These are phyloP conservation scores for Yponomeuta sedellus DNA, from an alignment of 2,888 invertebrate genomes.

Conservation along the genomic window DNA sequence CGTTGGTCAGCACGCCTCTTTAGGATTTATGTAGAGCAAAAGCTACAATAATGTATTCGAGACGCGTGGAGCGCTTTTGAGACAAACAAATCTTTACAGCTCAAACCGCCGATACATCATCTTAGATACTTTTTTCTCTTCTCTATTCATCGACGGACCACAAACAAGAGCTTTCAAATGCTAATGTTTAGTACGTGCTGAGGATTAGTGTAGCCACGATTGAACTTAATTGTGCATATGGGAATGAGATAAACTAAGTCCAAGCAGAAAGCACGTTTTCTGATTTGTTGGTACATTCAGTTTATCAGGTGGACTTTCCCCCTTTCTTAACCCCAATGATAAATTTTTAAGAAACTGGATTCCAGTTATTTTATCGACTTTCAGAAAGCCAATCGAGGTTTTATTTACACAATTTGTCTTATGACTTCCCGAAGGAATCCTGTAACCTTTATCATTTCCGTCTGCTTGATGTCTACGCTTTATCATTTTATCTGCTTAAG, in stretches of 20 bases:
- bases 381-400: too few relatives aligned
- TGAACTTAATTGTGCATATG: constrained; percentile 44
- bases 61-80: constrained; percentile 64
- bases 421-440: too few relatives aligned
- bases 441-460: too few relatives aligned
- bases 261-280: neutral
- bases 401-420: too few relatives aligned
- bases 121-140: constrained; percentile 34
- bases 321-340: too few relatives aligned
- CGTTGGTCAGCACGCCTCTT: neutral
- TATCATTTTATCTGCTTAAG: too few relatives aligned
- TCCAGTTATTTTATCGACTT: too few relatives aligned
- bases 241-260: constrained; percentile 34
- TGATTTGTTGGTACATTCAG: too few relatives aligned
- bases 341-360: too few relatives aligned
- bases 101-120: constrained; percentile 62
- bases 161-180: constrained; percentile 73
- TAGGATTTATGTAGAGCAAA: constrained; percentile 8
- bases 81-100: constrained; percentile 64
- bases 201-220: constrained; percentile 59
- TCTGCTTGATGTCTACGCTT: too few relatives aligned
- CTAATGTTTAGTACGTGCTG: constrained; percentile 66
- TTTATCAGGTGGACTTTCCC: too few relatives aligned
- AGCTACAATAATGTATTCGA: constrained; percentile 54
- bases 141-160: constrained; percentile 65